Evolutionary conservation across 2,113 vertebrate genomes (phyloP), one percentile per base, ranked within the genome.

Genomic region (Scomber colias): DNA sequence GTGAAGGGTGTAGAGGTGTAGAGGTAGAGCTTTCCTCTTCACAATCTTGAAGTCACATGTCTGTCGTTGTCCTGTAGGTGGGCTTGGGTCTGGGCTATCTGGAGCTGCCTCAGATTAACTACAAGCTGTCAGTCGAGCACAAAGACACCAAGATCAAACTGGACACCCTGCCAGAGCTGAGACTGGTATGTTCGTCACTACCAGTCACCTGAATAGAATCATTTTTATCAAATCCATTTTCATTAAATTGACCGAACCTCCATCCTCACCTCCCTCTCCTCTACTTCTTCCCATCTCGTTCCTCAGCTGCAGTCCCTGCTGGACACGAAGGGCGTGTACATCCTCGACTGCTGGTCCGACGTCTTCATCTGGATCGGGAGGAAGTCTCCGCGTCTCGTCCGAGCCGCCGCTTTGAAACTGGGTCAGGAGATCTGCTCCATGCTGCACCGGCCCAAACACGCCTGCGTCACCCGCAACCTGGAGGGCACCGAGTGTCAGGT

Each of bases 361-460:
- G 96, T 99, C 56, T 99, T 98, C 92, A 99, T 99, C 93, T 99
- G 98, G 98, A 97, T 99, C 0, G 98, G 98, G 57, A 96, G 97
- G 77, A 99, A 98, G 84, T 99, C 98, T 0, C 96, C 97, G 0
- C 96, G 98, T 62, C 95, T 99, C 56, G 97, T 99, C 66, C 95
- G 98, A 44, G 98, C 98, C 0, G 98, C 98, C 0, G 98, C 98
- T 0, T 94, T 99, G 63, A 99, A 99, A 83, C 95, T 99, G 86
- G 97, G 97, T 65, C 98, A 99, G 94, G 98, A 99, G 92, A 93
- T 99, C 73, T 99, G 98, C 50, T 90, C 95, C 11, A 99, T 99
- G 97, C 90, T 99, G 63, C 98, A 99, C 91, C 96, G 98, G 30
- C 98, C 98, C 56, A 97, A 97, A 85, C 98, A 99, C 0, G 95